Base-by-base conservation (phyloP, 2,888 invertebrate genomes). In the Athalia circularis region DNA sequence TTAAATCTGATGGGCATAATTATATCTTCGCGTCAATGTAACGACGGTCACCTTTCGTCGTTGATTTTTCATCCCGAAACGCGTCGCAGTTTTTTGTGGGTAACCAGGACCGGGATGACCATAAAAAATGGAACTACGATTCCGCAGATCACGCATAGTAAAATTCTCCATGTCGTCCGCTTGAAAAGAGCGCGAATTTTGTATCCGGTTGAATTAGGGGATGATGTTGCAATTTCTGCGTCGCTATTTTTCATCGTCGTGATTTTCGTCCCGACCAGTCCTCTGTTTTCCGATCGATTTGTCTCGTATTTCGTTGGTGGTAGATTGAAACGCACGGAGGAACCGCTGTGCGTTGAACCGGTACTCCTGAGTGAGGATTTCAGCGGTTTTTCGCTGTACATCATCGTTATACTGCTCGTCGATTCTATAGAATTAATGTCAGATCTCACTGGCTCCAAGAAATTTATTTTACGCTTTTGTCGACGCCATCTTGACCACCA, bases 81-180 rank as follows among this genome's bases (percentile, higher is more conserved):
- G n/a, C 45, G 45, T 0, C 57, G n/a, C 9, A 59, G 59, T 7
- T 50, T 57, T 70, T 70, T 57, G 57, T 45, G n/a, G 45, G 70
- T 70, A 7, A 82, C 59, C 52, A 83, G 80, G 47, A 80, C 80
- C 11, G 80, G 80, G 5, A 81, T 65, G 47, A 84, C 67, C 65
- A 84, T 77, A 76, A 83, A 75, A 45, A 65, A 81, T n/a, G 82
- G 82, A 50, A 82, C 50, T 68, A 82, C 59, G 6, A 84, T 13
- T 47, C 81, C 83, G 59, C 80, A 79, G n/a, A 80, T 13, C 13
- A 84, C 67, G 29, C 83, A 83, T 13, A 79, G 65, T 0, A 80
- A 72, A 13, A 84, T 80, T 15, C 80, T 81, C 65, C 80, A 82
- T 29, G 80, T 43, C 43, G 77, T 80, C 61, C 78, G 80, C 76